phyloP scores from a whole-genome alignment of 2,113 vertebrate genomes.

The Fregetta grallaria region DNA sequence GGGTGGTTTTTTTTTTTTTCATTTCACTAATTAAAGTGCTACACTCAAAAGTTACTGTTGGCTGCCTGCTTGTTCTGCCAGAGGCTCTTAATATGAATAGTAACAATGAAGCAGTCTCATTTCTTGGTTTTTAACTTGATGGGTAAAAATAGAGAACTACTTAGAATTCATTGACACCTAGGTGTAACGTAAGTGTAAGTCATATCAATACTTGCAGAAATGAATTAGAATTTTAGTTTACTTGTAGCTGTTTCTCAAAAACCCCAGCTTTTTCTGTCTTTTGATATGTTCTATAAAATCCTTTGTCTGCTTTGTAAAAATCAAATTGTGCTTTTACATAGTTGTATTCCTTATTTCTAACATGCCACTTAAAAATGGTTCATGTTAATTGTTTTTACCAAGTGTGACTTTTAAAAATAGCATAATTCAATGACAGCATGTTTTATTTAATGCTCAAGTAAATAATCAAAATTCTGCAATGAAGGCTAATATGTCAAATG shows the following conservation, averaged over 20 bases:
- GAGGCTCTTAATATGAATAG: neutral
- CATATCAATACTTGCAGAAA: neutral
- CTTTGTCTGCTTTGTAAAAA: neutral
- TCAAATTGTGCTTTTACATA: neutral
- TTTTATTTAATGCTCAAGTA: neutral
- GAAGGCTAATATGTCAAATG: neutral
- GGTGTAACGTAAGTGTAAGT: neutral
- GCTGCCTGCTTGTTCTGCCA: neutral
- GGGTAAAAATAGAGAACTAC: neutral
- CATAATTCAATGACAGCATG: neutral
- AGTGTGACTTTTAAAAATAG: neutral
- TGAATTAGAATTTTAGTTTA: neutral
- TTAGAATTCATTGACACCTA: neutral
- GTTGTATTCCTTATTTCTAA: neutral
- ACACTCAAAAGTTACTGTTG: conserved; percentile 8
- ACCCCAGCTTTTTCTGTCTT: neutral
- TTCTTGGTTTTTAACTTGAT: neutral
- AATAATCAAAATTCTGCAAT: neutral
- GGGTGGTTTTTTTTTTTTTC: neutral
- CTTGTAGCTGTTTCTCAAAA: neutral
- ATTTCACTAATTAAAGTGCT: conserved; percentile 47
- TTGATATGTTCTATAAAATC: neutral
- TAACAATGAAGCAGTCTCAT: neutral
- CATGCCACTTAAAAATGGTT: neutral
- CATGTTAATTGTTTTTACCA: neutral